These are phyloP conservation scores for Falco biarmicus DNA, from an alignment of 2,797 vertebrate species.

Conservation along the genomic window DNA sequence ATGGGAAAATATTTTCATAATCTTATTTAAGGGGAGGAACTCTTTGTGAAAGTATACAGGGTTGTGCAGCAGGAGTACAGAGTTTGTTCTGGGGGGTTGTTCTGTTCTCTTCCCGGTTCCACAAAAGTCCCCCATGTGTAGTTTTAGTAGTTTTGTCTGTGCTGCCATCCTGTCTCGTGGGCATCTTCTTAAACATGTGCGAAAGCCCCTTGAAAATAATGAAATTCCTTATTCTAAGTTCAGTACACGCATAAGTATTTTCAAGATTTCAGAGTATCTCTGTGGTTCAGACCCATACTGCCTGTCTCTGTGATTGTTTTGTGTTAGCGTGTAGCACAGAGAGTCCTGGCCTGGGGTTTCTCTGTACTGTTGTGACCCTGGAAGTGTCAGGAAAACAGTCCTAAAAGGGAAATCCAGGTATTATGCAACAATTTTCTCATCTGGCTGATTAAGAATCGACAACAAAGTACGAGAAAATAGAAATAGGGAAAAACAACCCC, in stretches of 20 bases:
- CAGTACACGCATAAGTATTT: background rate
- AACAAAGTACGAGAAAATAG: background rate
- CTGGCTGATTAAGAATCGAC: background rate
- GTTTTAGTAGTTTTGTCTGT: background rate
- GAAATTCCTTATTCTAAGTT: background rate
- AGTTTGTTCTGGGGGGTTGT: background rate
- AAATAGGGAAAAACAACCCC: background rate
- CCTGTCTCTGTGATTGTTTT: background rate
- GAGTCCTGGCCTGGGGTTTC: background rate
- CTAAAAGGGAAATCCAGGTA: background rate
- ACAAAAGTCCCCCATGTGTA: background rate
- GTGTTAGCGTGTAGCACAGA: background rate
- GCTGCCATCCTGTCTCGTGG: background rate
- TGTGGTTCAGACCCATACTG: rapidly evolving
- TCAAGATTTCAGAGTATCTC: background rate
- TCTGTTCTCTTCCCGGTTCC: background rate
- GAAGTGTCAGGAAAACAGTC: background rate
- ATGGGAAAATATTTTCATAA: background rate
- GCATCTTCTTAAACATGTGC: background rate
- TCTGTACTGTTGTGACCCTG: background rate
- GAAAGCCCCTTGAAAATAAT: background rate
- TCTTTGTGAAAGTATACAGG: background rate
- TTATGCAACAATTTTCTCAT: background rate
- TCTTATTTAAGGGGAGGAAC: background rate
- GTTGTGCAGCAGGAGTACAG: background rate